Conservation (phyloP, 64 coral and sea anemone genomes). For the Dendronephthya gigantea region DNA sequence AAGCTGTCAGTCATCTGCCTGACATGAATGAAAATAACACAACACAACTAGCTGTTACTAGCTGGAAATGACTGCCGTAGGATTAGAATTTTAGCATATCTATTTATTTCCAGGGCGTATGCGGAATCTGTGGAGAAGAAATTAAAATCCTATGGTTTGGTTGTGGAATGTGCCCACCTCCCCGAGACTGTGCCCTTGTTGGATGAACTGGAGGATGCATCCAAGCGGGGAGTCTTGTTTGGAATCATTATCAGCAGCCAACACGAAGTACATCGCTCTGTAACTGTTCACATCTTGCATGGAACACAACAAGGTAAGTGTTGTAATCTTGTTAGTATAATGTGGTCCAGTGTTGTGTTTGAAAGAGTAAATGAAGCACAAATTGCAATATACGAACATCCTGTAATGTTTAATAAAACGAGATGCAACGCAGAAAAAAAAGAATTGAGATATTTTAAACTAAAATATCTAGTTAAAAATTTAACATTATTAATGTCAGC, state of each 20-base stretch:
- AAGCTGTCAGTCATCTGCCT: neutral
- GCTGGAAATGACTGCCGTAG: too few relatives aligned
- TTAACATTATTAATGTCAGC: too few relatives aligned
- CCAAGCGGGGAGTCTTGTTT: slow-evolving; percentile 75
- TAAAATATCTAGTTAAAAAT: too few relatives aligned
- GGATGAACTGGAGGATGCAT: slow-evolving; percentile 63
- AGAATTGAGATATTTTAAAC: too few relatives aligned
- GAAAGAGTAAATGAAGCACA: neutral
- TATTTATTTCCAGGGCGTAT: slow-evolving; percentile 63
- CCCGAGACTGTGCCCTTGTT: slow-evolving; percentile 56
- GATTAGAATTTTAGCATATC: neutral
- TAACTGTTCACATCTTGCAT: slow-evolving; percentile 93
- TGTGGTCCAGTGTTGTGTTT: neutral
- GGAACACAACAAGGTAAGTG: slow-evolving; percentile 86
- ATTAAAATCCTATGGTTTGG: slow-evolving; percentile 56
- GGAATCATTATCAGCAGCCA: slow-evolving; percentile 85
- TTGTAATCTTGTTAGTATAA: neutral
- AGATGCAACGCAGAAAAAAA: too few relatives aligned
- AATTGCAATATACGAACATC: too few relatives aligned
- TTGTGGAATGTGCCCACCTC: slow-evolving; percentile 67
- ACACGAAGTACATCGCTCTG: slow-evolving; percentile 96
- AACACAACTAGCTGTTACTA: too few relatives aligned
- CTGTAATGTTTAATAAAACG: too few relatives aligned
- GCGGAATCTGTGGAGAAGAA: slow-evolving; percentile 82
- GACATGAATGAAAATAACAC: neutral